phyloP scores from a whole-genome alignment of 2,113 vertebrate species.

The Daphoenositta chrysoptera region DNA sequence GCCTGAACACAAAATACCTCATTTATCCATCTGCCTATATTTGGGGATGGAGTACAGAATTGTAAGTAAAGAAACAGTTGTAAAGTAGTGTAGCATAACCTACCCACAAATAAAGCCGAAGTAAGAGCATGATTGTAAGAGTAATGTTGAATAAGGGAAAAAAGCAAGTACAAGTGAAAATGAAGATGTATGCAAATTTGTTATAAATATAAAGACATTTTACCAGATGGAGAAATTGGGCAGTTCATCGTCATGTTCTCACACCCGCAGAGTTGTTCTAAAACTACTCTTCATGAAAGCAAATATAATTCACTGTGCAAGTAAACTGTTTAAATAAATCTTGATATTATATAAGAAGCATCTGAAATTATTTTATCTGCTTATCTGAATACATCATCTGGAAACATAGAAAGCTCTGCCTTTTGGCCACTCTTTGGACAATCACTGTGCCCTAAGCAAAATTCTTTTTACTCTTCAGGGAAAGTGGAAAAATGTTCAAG shows the following conservation, averaged over 20 bases:
- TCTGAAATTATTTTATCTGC: slow-evolving; percentile 16
- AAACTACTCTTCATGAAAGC: slow-evolving; percentile 52
- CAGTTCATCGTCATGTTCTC: slow-evolving; percentile 64
- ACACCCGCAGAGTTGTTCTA: slow-evolving; percentile 65
- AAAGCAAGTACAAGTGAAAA: background rate
- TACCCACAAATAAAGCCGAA: background rate
- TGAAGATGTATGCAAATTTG: slow-evolving; percentile 18
- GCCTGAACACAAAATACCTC: background rate
- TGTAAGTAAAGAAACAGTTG: background rate
- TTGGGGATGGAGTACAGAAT: background rate
- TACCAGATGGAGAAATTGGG: slow-evolving; percentile 67
- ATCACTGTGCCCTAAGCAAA: background rate
- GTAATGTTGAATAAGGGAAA: background rate
- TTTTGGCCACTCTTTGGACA: background rate
- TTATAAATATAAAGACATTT: slow-evolving; percentile 53
- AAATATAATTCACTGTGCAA: slow-evolving; percentile 49
- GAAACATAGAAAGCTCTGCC: background rate
- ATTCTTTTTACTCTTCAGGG: background rate
- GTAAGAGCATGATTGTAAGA: background rate
- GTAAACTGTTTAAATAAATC: slow-evolving; percentile 39
- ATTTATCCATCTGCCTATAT: background rate
- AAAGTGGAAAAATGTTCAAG: background rate
- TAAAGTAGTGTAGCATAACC: background rate
- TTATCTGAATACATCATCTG: background rate
- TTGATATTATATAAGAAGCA: slow-evolving; percentile 36